Percentiles rank a stretch among this genome's conserved stretches.
Conservation (phyloP, 2,113 vertebrate species). For the Sula dactylatra region DNA sequence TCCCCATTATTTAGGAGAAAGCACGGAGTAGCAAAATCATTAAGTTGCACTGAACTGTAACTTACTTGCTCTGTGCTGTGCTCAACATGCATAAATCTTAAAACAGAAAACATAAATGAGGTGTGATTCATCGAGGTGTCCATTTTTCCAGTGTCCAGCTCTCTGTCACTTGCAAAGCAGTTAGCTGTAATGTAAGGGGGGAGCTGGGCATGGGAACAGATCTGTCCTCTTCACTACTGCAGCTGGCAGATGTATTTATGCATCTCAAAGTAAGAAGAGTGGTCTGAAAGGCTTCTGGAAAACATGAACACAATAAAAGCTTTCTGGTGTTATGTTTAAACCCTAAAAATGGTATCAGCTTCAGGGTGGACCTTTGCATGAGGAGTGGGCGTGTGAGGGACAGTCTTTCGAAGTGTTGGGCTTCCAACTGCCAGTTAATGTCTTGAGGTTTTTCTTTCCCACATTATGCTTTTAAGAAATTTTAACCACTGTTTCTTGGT, state of each 20-base stretch:
- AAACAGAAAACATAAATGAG: not conserved
- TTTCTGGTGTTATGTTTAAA: not conserved
- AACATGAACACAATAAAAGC: not conserved
- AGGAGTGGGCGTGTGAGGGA: not conserved
- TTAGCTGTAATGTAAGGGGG: not conserved
- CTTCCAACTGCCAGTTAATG: not conserved
- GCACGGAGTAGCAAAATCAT: not conserved
- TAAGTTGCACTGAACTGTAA: not conserved
- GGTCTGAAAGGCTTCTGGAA: not conserved
- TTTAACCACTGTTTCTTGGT: not conserved
- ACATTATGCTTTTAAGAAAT: not conserved
- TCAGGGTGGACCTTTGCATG: not conserved
- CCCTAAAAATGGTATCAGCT: not conserved
- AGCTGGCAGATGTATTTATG: fast-evolving
- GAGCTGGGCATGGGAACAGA: not conserved
- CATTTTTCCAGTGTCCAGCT: not conserved
- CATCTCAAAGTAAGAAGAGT: not conserved
- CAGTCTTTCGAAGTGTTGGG: not conserved
- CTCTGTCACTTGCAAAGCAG: not conserved
- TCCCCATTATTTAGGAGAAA: not conserved
- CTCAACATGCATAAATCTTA: not conserved
- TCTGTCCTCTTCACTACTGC: not conserved
- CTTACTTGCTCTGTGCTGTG: not conserved
- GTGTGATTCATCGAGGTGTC: not conserved
- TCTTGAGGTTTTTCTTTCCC: not conserved